A percentile compares a stretch with the other conserved stretches of the same genome.
Evolutionary conservation across 2,113 vertebrate species (phyloP).

Genomic region (Peromyscus californicus): DNA sequence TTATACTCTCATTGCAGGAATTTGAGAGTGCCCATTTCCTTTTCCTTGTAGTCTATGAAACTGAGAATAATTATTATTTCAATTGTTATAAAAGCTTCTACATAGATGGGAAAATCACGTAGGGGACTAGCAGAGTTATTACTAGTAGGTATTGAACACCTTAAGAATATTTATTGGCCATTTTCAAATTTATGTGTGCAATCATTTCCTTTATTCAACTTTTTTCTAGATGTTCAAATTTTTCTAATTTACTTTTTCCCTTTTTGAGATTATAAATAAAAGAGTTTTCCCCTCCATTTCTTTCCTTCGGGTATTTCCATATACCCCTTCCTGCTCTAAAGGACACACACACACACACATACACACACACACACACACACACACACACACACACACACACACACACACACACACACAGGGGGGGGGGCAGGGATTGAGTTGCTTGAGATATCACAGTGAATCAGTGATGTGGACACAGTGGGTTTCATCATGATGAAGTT

Average conservation of each 20-base stretch:
- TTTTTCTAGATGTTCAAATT: neutral
- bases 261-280: neutral
- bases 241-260: neutral
- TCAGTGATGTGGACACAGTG: neutral
- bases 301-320: neutral
- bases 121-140: neutral
- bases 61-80: neutral
- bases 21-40: neutral
- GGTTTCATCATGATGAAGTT: rapidly evolving
- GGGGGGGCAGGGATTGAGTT: neutral
- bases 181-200: neutral
- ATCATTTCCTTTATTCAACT: neutral
- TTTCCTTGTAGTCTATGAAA: too few relatives aligned
- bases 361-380: neutral
- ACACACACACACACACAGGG: too few relatives aligned
- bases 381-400: neutral
- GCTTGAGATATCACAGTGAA: too few relatives aligned
- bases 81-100: neutral
- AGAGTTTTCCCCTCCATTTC: neutral
- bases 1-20: neutral
- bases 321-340: neutral
- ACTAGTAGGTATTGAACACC: neutral
- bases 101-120: neutral
- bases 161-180: neutral
- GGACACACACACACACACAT: too few relatives aligned